These are phyloP conservation scores for Leucopsar rothschildi DNA, from an alignment of 2,113 vertebrate species.

Conservation along the genomic window DNA sequence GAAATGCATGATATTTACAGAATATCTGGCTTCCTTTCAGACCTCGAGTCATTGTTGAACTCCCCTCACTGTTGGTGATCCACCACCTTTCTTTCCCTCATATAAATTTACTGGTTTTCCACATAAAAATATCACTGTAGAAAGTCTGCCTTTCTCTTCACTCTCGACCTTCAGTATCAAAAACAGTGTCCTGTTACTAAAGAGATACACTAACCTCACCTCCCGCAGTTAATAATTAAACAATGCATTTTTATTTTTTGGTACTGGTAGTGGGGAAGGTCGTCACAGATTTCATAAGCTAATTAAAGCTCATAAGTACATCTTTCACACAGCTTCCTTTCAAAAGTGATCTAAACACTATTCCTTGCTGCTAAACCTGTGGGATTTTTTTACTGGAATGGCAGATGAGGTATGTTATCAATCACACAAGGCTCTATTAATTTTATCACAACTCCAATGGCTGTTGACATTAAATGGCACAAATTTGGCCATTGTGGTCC, in stretches of 20 bases:
- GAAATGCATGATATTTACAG: background rate
- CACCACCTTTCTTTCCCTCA: background rate
- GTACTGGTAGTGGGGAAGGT: background rate
- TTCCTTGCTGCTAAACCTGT: constrained; percentile 19
- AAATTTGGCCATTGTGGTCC: constrained; percentile 55
- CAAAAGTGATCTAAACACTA: constrained; percentile 29
- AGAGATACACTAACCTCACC: background rate
- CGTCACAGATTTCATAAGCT: constrained; percentile 9
- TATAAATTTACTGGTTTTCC: background rate
- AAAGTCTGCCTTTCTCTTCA: background rate
- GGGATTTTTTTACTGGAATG: constrained; percentile 21
- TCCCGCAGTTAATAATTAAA: constrained; percentile 12
- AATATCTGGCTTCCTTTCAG: background rate
- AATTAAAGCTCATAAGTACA: constrained; percentile 37
- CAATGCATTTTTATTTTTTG: constrained; percentile 25
- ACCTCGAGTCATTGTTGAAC: background rate
- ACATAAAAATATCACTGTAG: background rate
- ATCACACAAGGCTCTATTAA: constrained; percentile 74
- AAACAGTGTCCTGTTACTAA: background rate
- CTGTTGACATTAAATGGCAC: constrained; percentile 78
- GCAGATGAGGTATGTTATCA: constrained; percentile 65
- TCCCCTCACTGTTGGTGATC: background rate
- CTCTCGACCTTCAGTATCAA: background rate
- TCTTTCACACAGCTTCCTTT: constrained; percentile 34
- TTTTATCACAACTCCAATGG: constrained; percentile 70